Conservation (phyloP, 2,113 vertebrate genomes). For the Podilymbus podiceps region DNA sequence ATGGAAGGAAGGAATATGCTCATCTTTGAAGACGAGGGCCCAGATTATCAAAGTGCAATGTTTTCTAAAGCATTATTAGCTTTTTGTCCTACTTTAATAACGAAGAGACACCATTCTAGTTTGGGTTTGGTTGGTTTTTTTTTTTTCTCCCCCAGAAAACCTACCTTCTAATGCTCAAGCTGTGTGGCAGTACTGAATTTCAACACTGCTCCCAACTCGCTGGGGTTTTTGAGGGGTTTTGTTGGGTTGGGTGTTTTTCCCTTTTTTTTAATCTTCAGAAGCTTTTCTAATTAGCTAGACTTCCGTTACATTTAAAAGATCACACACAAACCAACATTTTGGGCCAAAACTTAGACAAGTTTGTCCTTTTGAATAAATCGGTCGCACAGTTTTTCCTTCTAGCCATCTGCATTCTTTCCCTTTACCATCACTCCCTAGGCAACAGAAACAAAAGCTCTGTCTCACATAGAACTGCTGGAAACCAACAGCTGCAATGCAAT, state of each 20-base stretch:
- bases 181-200: not conserved
- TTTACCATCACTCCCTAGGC: constrained; percentile 48
- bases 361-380: constrained; percentile 3
- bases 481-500: constrained; percentile 11
- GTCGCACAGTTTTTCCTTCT: constrained; percentile 12
- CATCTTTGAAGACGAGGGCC: not conserved
- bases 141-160: not conserved
- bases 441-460: constrained; percentile 68
- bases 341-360: constrained; percentile 43
- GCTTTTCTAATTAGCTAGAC: constrained; percentile 39
- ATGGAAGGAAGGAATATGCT: not conserved
- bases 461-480: constrained; percentile 8
- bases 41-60: not conserved
- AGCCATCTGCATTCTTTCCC: constrained; percentile 48
- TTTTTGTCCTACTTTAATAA: not conserved
- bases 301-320: constrained; percentile 57
- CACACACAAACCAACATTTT: constrained; percentile 30
- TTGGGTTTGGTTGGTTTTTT: not conserved
- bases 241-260: not conserved
- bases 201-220: not conserved
- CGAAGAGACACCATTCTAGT: not conserved
- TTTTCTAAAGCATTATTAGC: not conserved
- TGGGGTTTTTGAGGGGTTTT: not conserved
- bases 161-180: not conserved
- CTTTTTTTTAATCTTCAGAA: not conserved